Base-by-base conservation (phyloP, 2,888 invertebrate genomes). In the Polyommatus icarus region DNA sequence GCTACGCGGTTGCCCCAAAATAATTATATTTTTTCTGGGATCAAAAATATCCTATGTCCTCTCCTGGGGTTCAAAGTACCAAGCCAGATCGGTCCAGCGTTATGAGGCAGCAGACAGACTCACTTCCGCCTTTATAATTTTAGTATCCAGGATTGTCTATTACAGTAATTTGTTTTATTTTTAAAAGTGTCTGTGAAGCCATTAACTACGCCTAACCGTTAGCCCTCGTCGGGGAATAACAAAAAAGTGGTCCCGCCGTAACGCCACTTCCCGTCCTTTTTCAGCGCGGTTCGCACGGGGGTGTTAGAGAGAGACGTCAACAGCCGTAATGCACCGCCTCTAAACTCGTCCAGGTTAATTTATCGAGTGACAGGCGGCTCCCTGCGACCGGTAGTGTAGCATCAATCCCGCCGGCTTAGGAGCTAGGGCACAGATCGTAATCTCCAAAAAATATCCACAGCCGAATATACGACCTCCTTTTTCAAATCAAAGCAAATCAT, bases 341-440 rank as follows among this genome's bases (percentile, higher is more conserved):
- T 90, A 91, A 91, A n/a, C n/a, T 90, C 87, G 89, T 89, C 87
- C 87, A 87, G 89, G 90, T 91, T 93, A 93, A 93, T 93, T 93
- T 93, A 93, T 93, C 84, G 91, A 88, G 89, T 89, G 91, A 93
- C 93, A 93, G 92, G 91, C 88, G 87, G 87, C 85, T 83, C 85
- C 86, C 85, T 86, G 87, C 86, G 83, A 85, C 84, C 82, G 87
- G 84, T 87, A 87, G 87, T 86, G 88, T 86, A 87, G 88, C 92
- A 93, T 93, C 91, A 93, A 93, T 93, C 93, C 93, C 89, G 82
- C 83, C 85, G 86, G 86, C 84, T 85, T 83, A 84, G 84, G 84
- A 85, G 84, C 84, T 83, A 84, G 84, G 85, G 86, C 85, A 87
- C 84, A 88, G 82, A 73, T 67, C 5, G 29, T 29, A 67, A 40